A percentile compares a stretch with the other conserved stretches of the same genome.
Conservation (phyloP, 1,140 invertebrate species). For the Papilio helenus region DNA sequence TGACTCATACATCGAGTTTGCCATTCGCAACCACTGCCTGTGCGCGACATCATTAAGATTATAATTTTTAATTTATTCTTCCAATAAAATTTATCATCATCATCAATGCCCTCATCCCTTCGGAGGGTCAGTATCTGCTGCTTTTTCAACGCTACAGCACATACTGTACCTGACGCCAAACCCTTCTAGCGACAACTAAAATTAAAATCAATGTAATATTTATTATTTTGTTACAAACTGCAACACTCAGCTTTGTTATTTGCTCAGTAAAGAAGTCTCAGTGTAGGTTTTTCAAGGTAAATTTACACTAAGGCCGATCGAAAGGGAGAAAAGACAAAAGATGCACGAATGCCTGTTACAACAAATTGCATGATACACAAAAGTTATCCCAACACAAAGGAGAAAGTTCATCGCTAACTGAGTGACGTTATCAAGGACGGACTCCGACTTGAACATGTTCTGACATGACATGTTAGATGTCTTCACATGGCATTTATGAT, state of each 20-base stretch:
- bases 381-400: constrained; percentile 5
- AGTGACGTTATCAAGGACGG: constrained; percentile 5
- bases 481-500: not conserved
- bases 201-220: too few relatives aligned
- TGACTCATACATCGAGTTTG: constrained; percentile 54
- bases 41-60: too few relatives aligned
- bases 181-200: too few relatives aligned
- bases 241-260: not conserved
- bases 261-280: too few relatives aligned
- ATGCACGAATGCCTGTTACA: not conserved
- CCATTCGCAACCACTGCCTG: not conserved
- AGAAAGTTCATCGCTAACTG: not conserved
- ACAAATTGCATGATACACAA: constrained; percentile 1
- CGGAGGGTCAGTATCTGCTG: too few relatives aligned
- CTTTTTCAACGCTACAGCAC: too few relatives aligned
- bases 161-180: too few relatives aligned
- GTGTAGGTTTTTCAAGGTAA: too few relatives aligned
- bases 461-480: not conserved
- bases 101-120: too few relatives aligned
- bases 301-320: too few relatives aligned
- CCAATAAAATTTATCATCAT: not conserved
- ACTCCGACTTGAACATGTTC: not conserved
- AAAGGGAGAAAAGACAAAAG: not conserved
- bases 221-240: not conserved
- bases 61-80: too few relatives aligned